These are phyloP conservation scores for Motacilla alba DNA, from an alignment of 2,113 vertebrate genomes.

Conservation along the genomic window DNA sequence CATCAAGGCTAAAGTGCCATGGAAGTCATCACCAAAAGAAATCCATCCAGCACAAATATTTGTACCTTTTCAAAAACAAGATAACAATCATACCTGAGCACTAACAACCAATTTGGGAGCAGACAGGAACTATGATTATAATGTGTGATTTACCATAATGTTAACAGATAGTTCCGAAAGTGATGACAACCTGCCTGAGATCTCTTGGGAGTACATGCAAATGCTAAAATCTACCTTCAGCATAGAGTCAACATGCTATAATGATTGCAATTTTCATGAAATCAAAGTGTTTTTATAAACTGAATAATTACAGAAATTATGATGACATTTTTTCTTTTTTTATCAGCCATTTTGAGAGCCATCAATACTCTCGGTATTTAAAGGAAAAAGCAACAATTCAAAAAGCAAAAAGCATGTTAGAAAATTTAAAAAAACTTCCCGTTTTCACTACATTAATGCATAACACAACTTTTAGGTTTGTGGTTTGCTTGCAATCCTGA, in stretches of 20 bases:
- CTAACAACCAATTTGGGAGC: not conserved
- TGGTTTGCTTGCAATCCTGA: not conserved
- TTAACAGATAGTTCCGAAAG: not conserved
- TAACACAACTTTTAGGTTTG: not conserved
- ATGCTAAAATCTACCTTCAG: not conserved
- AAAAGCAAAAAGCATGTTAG: not conserved
- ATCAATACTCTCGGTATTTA: not conserved
- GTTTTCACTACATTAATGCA: not conserved
- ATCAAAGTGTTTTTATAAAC: not conserved
- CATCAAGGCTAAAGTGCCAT: not conserved
- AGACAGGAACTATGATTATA: not conserved
- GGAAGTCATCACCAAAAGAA: not conserved
- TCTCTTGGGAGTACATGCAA: not conserved
- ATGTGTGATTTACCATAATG: not conserved
- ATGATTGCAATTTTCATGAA: not conserved
- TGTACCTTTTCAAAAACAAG: not conserved
- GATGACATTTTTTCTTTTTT: not conserved
- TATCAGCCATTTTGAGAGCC: not conserved
- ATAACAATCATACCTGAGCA: not conserved
- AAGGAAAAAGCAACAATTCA: not conserved
- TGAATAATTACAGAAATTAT: not conserved
- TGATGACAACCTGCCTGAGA: not conserved
- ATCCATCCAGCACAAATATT: not conserved
- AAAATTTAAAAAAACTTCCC: not conserved
- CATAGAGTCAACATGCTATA: not conserved